These are phyloP conservation scores for Bombus cullumanus DNA, from an alignment of 1,140 invertebrate genomes.

Conservation along the genomic window DNA sequence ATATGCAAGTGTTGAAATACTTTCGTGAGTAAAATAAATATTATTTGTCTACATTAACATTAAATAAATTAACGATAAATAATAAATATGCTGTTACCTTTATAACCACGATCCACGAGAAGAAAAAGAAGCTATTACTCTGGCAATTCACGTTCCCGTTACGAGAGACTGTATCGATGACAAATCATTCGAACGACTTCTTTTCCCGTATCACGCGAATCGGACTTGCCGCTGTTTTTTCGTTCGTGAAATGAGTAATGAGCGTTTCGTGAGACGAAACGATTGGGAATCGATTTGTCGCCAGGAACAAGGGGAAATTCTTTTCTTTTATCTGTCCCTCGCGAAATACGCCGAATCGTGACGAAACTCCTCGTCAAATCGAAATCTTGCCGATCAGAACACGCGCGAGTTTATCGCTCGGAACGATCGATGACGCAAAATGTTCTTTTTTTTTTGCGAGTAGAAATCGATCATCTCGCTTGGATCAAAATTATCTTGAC, in stretches of 20 bases:
- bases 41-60: neutral
- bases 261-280: slow-evolving; percentile 30
- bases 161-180: neutral
- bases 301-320: neutral
- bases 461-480: neutral
- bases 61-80: neutral
- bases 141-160: slow-evolving; percentile 7
- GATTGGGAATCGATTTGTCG: slow-evolving; percentile 43
- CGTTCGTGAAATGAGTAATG: slow-evolving; percentile 31
- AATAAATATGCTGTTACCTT: neutral
- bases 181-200: slow-evolving; percentile 17
- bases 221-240: neutral
- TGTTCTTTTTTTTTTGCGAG: neutral
- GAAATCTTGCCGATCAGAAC: neutral
- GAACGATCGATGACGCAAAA: neutral
- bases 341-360: neutral
- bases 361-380: neutral
- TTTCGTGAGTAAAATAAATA: no score
- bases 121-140: neutral
- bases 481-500: neutral
- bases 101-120: neutral
- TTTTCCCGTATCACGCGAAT: slow-evolving; percentile 7
- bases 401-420: neutral
- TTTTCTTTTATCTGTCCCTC: neutral
- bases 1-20: no score